A percentile compares a stretch with the other conserved stretches of the same genome.
Conservation (phyloP, 2,113 vertebrate genomes). For the Burhinus bistriatus region DNA sequence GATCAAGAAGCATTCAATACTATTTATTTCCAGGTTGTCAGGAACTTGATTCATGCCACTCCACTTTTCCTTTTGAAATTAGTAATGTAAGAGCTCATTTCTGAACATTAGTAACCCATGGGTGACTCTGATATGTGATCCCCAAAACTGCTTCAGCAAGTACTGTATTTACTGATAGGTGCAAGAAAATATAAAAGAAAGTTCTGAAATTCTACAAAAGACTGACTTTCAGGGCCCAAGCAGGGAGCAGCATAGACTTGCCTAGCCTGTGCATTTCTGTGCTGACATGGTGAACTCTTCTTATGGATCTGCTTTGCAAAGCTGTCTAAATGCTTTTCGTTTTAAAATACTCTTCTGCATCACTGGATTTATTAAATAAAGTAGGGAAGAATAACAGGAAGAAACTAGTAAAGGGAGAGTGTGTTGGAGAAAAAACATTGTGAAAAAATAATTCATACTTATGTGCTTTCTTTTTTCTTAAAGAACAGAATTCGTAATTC, state of each 20-base stretch:
- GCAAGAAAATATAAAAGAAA: neutral
- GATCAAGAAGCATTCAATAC: neutral
- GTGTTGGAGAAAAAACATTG: neutral
- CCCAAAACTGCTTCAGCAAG: neutral
- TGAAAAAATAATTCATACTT: neutral
- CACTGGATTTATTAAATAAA: neutral
- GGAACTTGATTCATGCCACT: neutral
- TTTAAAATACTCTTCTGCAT: neutral
- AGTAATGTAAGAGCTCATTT: neutral
- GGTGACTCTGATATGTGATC: neutral
- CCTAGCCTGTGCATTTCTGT: neutral
- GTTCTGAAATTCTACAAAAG: neutral
- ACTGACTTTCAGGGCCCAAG: neutral
- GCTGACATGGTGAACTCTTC: neutral
- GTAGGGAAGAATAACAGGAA: neutral
- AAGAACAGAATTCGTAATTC: neutral
- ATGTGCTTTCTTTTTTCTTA: neutral
- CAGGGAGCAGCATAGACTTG: neutral
- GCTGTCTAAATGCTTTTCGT: neutral
- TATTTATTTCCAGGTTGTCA: neutral
- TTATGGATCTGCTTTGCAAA: neutral
- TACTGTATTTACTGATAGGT: neutral
- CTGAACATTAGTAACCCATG: fast-evolving
- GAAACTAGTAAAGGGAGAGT: neutral
- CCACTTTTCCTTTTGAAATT: neutral